phyloP scores from a whole-genome alignment of 2,797 vertebrate species.

The Hydrophis major region DNA sequence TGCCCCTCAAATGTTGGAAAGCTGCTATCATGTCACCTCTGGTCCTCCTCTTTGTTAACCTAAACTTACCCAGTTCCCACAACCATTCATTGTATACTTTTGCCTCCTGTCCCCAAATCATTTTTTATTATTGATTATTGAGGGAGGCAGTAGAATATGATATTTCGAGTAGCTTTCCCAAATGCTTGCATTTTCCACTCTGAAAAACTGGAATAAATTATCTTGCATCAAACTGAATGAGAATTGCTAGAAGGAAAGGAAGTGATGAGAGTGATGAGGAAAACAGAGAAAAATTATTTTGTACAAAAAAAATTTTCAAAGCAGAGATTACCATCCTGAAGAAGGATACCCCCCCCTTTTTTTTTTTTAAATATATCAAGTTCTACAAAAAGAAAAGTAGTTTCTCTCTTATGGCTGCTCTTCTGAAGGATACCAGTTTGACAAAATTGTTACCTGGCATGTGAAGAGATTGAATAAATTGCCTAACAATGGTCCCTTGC shows the following conservation, averaged over 20 bases:
- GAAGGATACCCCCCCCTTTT: neutral
- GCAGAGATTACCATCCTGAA: neutral
- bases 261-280: neutral
- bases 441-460: neutral
- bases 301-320: neutral
- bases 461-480: slow-evolving; percentile 29
- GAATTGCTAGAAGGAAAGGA: neutral
- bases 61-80: neutral
- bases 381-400: neutral
- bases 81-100: neutral
- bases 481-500: neutral
- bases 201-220: neutral
- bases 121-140: neutral
- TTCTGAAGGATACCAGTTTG: slow-evolving; percentile 9
- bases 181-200: neutral
- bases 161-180: neutral
- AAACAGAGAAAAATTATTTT: neutral
- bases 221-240: neutral
- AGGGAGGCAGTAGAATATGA: neutral
- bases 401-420: neutral
- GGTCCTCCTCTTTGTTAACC: too few species aligned
- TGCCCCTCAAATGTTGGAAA: too few species aligned
- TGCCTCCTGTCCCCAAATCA: neutral
- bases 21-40: too few species aligned
- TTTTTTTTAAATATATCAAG: neutral